Conservation (phyloP, 2,888 invertebrate species). For the Diarsia mendica region DNA sequence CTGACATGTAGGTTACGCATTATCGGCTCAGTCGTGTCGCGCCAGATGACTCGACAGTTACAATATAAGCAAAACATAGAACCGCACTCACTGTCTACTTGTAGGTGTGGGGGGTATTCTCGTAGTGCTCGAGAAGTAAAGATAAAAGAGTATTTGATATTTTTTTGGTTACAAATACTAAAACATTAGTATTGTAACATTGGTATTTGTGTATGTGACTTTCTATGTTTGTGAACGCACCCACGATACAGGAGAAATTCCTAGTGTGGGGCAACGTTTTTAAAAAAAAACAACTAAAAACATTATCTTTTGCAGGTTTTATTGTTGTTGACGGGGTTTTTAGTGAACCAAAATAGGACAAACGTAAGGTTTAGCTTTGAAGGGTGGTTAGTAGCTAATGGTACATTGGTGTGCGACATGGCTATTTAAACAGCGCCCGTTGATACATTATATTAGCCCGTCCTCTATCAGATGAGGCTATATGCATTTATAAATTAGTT, state of each 20-base stretch:
- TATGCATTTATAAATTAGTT: too few species aligned
- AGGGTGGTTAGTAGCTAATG: neutral
- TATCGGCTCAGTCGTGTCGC: slow-evolving; percentile 69
- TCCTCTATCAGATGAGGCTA: too few species aligned
- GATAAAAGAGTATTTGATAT: neutral
- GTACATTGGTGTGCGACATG: neutral
- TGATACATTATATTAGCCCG: too few species aligned
- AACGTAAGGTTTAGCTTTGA: neutral
- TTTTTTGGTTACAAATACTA: neutral
- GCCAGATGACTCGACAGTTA: slow-evolving; percentile 74
- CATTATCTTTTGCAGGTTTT: neutral
- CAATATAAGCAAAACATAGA: slow-evolving; percentile 76
- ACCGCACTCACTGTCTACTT: slow-evolving; percentile 77
- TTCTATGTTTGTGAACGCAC: too few species aligned
- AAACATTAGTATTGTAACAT: too few species aligned
- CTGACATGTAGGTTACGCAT: slow-evolving; percentile 67
- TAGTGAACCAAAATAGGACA: neutral
- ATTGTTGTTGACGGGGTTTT: too few species aligned
- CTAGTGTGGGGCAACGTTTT: too few species aligned
- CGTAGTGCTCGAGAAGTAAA: slow-evolving; percentile 36
- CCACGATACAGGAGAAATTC: too few species aligned
- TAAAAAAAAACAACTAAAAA: too few species aligned
- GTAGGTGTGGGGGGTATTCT: slow-evolving; percentile 65
- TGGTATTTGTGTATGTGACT: too few species aligned
- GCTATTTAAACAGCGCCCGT: neutral